A percentile compares a stretch with the other conserved stretches of the same genome.
Conservation (phyloP, 2,888 invertebrate genomes). For the Alentia gelatinosa region DNA sequence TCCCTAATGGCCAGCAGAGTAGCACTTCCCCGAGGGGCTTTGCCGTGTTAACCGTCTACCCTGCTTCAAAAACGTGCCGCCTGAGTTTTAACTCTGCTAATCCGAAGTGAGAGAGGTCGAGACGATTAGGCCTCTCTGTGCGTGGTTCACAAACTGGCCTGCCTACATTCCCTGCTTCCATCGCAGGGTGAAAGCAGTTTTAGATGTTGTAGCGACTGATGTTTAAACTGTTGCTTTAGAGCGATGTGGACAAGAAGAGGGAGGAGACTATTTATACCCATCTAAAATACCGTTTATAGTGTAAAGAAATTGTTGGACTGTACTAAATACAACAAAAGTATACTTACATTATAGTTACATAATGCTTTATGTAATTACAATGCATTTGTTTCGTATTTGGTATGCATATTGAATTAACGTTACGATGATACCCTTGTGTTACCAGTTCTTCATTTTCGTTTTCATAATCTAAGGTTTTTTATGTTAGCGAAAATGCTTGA, state of each 20-base stretch:
- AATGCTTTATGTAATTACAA: too few species aligned
- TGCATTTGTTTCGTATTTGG: too few species aligned
- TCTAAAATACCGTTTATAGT: too few species aligned
- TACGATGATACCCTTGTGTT: too few species aligned
- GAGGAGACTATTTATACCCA: neutral
- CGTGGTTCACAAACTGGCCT: neutral
- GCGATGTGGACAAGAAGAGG: neutral
- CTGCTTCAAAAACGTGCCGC: neutral
- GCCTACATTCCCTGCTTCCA: neutral
- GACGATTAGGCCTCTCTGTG: neutral
- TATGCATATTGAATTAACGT: too few species aligned
- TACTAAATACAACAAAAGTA: too few species aligned
- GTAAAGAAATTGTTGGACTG: too few species aligned
- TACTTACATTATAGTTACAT: too few species aligned
- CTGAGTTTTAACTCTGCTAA: neutral
- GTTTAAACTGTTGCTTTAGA: neutral
- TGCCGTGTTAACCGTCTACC: neutral
- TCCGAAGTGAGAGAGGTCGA: neutral
- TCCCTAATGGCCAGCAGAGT: neutral
- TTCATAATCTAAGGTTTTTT: too few species aligned
- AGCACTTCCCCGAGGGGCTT: neutral
- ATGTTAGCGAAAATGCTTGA: too few species aligned
- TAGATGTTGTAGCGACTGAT: neutral
- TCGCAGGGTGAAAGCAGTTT: neutral
- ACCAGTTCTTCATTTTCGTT: too few species aligned